These are phyloP conservation scores for Lasius platythorax DNA, from an alignment of 2,888 invertebrate species.

Conservation along the genomic window DNA sequence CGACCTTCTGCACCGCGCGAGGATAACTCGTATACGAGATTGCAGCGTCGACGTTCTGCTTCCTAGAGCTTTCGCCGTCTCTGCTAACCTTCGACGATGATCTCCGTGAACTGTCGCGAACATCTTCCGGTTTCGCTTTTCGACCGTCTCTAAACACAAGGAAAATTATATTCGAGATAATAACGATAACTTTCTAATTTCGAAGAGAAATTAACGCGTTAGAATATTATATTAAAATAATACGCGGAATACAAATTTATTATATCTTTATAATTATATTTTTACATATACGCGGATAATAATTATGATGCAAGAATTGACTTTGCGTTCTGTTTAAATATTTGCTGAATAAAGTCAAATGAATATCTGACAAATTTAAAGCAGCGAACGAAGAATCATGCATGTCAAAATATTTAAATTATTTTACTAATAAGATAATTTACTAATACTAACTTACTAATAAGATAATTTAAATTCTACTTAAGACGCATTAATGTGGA, in stretches of 20 bases:
- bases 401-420: background rate
- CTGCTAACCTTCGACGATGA: slow-evolving; percentile 40
- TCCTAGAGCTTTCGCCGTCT: slow-evolving; percentile 58
- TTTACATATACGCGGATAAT: too few species aligned
- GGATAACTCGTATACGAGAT: slow-evolving; percentile 59
- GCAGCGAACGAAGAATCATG: background rate
- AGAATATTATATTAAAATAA: background rate
- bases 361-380: background rate
- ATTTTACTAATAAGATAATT: background rate
- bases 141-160: background rate
- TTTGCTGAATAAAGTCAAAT: background rate
- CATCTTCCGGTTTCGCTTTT: background rate
- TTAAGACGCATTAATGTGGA: background rate
- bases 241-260: background rate
- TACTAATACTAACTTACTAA: background rate
- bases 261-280: too few species aligned
- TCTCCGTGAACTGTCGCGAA: slow-evolving; percentile 53
- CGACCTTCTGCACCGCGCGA: slow-evolving; percentile 53
- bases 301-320: background rate
- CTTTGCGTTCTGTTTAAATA: background rate
- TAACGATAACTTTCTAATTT: background rate
- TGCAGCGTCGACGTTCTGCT: slow-evolving; percentile 63
- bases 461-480: background rate
- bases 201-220: background rate
- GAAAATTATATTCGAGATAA: background rate